Evolutionary conservation across 1,140 invertebrate species (phyloP), one percentile per base, ranked within the genome.

Genomic region (Chrysopa pallens): DNA sequence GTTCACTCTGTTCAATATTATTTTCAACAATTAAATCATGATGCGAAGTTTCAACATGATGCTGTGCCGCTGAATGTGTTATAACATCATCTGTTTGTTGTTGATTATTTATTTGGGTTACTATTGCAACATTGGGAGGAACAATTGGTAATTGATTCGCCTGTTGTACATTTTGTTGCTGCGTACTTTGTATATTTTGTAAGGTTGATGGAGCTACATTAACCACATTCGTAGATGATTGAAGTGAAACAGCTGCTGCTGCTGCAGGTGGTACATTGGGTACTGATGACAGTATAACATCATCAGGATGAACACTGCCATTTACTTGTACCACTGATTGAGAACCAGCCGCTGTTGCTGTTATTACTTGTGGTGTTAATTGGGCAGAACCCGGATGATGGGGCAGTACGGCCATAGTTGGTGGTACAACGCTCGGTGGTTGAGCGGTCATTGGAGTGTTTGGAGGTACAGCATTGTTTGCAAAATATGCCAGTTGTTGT

Each of bases 311-410:
- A 38, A 58, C 46, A 23, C 48, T 44, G 40, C 59, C 59, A 50
- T 65, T 67, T n/a, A 66, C 62, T 47, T 62, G 58, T 48, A 63
- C 55, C 42, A 60, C 51, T 37, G 60, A 57, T 42, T 54, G 53
- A 50, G 59, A 47, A 50, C 58, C 44, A 48, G 56, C 6, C 12
- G 43, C 17, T 7, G 38, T 7, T 14, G 11, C 14, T 13, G 28
- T 47, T 46, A 4, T 33, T 15, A 27, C 13, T 23, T 29, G 39
- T 36, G 14, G 31, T 27, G 13, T 39, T 23, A 8, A 14, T 11
- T 39, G 36, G 2, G 37, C 11, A 35, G 23, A 4, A 8, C 17
- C 29, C 11, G 11, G 11, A 8, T 8, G 11, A 12, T 11, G 28
- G 9, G 42, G 40, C 11, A 15, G 33, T 9, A 17, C 29, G 17